Conservation (phyloP, 1,140 invertebrate genomes). For the Drosophila dunni region DNA sequence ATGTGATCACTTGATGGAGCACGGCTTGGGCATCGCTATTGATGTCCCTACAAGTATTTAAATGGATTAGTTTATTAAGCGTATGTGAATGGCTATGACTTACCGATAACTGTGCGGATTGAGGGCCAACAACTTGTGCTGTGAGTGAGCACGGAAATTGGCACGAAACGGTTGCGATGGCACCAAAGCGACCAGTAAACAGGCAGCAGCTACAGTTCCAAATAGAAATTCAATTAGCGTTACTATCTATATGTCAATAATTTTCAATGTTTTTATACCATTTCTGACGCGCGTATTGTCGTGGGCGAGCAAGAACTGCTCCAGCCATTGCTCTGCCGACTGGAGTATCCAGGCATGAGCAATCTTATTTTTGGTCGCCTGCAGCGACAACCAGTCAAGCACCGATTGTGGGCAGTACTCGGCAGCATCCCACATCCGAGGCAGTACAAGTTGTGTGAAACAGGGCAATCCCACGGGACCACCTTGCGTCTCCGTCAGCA, state of each 20-base stretch:
- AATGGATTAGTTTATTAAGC: not conserved
- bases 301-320: constrained; percentile 94
- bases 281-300: constrained; percentile 93
- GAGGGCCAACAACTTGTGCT: constrained; percentile 76
- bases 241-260: not conserved
- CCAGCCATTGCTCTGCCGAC: constrained; percentile 94
- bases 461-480: constrained; percentile 92
- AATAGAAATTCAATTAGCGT: not conserved
- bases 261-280: constrained; percentile 85
- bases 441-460: constrained; percentile 94
- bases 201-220: constrained; percentile 89
- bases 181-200: constrained; percentile 94
- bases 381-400: constrained; percentile 95
- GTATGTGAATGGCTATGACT: not conserved
- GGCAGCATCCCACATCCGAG: constrained; percentile 95
- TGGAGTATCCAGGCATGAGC: constrained; percentile 95
- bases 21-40: constrained; percentile 90
- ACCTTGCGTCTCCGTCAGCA: constrained; percentile 91
- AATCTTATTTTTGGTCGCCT: constrained; percentile 94
- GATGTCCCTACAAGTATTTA: constrained; percentile 83
- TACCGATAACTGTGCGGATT: constrained; percentile 79
- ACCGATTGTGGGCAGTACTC: constrained; percentile 95
- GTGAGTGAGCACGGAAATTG: constrained; percentile 88
- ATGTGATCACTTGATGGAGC: constrained; percentile 93
- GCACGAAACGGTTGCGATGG: constrained; percentile 95